Evolutionary conservation across 2,888 invertebrate species (phyloP).

Genomic region (Oscheius sp.): DNA sequence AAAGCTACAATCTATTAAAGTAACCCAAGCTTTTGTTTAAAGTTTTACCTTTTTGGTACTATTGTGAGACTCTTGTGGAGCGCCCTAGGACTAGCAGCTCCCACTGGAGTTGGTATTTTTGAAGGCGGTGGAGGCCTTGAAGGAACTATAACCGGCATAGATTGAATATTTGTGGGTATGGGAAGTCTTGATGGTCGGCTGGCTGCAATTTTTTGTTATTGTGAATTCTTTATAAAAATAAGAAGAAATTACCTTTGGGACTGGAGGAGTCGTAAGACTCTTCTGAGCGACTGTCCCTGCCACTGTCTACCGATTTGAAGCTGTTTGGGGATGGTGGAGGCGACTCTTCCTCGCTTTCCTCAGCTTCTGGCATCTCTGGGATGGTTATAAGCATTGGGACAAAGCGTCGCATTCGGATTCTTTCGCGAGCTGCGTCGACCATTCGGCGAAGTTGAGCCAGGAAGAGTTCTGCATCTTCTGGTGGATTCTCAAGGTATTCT

Average conservation of each 20-base stretch:
- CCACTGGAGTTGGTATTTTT: constrained; percentile 26
- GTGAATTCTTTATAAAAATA: not conserved
- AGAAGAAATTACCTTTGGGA: constrained; percentile 10
- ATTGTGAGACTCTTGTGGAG: not conserved
- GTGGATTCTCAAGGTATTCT: constrained; percentile 85
- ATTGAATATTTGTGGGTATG: constrained; percentile 28
- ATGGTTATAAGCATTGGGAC: constrained; percentile 49
- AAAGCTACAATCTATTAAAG: not conserved
- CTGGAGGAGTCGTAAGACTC: not conserved
- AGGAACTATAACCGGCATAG: constrained; percentile 18
- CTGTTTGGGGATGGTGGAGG: constrained; percentile 27
- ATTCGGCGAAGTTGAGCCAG: constrained; percentile 78
- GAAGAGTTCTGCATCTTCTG: constrained; percentile 88
- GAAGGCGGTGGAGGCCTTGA: constrained; percentile 17
- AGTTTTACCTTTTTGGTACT: not conserved
- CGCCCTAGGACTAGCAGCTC: constrained; percentile 22
- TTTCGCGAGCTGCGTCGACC: constrained; percentile 44
- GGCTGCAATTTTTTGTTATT: no score
- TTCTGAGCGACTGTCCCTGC: constrained; percentile 39
- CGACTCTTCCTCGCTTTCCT: not conserved
- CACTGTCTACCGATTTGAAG: constrained; percentile 41
- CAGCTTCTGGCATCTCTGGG: constrained; percentile 36
- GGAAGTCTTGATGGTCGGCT: constrained; percentile 39
- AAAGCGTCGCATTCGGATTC: constrained; percentile 55
- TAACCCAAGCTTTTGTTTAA: not conserved